Base-by-base conservation (phyloP, 2,113 vertebrate species). In the Psilopogon haemacephalus region DNA sequence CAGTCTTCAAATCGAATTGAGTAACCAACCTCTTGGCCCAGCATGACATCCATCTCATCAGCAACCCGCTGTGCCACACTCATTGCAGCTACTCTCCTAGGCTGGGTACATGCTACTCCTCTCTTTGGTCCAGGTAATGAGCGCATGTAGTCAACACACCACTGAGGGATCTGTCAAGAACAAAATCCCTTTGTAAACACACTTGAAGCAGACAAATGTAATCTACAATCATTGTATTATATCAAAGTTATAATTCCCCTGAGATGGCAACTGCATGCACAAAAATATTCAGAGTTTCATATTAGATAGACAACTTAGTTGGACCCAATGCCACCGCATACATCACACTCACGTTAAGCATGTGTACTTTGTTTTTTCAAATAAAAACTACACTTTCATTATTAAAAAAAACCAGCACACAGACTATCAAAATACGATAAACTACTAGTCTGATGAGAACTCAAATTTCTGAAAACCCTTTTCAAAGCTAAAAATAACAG, bases 1-100 rank as follows among this genome's bases (percentile, higher is more conserved):
- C 99, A 99, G 97, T 99, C 99, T 96, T 99, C 99, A 94, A 99
- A 99, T 92, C 99, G 98, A 97, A 99, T 99, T 73, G 98, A 99
- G 85, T 99, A 99, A 48, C 99, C 99, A 84, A 99, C 99, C 95
- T 99, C 99, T 94, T 99, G 99, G 83, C 99, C 99, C 97, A 99
- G 97, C 98, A 99, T 98, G 59, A 99, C 98, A 92, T 99, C 99
- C 99, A 99, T 99, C 97, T 99, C 99, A 87, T 99, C 99, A 30
- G 99, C 99, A 37, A 99, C 99, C 40, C 99, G 98, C 97, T 99
- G 99, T 4, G 99, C 99, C 82, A 99, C 99, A 21, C 98, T 99
- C 99, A 99, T 99, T 3, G 99, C 99, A 1, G 99, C 98, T 42
- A 99, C 99, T 95, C 99, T 98, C 87, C 99, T 98, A 15, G 99